Base-by-base conservation (phyloP, 2,888 invertebrate species). In the Tenthredo scrophulariae region DNA sequence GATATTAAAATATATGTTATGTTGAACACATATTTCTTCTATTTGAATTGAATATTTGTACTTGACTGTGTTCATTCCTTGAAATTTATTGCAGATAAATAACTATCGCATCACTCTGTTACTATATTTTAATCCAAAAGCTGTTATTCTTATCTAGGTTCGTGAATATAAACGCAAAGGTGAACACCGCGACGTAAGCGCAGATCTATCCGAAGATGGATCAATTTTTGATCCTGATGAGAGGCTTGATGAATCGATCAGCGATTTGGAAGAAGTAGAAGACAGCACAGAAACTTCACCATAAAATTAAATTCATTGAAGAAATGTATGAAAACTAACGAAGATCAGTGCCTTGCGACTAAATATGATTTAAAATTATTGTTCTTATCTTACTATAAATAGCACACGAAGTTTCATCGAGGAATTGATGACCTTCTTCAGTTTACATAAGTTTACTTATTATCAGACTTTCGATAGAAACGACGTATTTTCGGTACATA, bases 171-270 rank as follows among this genome's bases (percentile, higher is more conserved):
- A 85, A 50, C 65, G 67, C 13, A 58, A 3, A 62, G 40, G 10
- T 72, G 75, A 43, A 4, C 67, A 33, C 33, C 75, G 29, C n/a
- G 46, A 37, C 13, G 40, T 40, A 37, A 75, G 29, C 29, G 86
- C 62, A 70, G 85, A 86, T 84, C 54, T 83, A 15, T 88, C 86
- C 22, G 85, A 87, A 80, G 87, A 87, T 67, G 88, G 86, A 43
- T 87, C 87, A 13, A 87, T 86, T 43, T 87, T 87, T 83, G 86
- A 86, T 72, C 37, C 86, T 13, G 85, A 85, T 33, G 87, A 88
- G 62, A 86, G 86, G n/a, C 40, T 84, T 15, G 67, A 84, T 18
- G 50, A 37, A 29, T 26, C 67, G 4, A 33, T 67, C n/a, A 26
- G 15, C 10, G 67, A 84, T 70, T 2, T 13, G 37, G 70, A 67